Evolutionary conservation across 2,888 invertebrate genomes (phyloP), one percentile per base, ranked within the genome.

Genomic region (Synergus itoensis): DNA sequence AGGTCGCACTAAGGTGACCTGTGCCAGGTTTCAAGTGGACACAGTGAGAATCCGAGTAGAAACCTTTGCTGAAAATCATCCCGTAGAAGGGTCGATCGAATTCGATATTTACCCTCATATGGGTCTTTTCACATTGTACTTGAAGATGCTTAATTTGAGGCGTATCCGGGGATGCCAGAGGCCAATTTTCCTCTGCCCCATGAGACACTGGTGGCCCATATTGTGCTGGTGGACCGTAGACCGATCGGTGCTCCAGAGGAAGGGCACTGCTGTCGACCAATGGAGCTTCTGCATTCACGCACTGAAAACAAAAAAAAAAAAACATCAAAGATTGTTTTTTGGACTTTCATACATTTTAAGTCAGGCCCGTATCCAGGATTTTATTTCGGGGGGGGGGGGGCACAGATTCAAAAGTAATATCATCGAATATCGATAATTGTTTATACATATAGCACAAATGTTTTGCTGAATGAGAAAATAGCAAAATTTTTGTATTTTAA

Each of bases 71-170:
- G 93, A 98, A 98, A 90, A 98, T 98, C 97, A 98, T 98, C 45
- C 98, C 98, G 92, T 98, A 98, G 93, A 98, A 98, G 16, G 98
- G 98, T 73, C 98, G 94, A 92, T 98, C 98, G 93, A 98, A 98
- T 92, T 98, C 98, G 88, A 98, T 97, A 92, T 98, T 98, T 79
- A 98, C 98, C 77, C 98, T 94, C 98, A 98, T 98, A 92, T 98
- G 97, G 73, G 98, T 98, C 92, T 98, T 98, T 93, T 98, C 98
- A 93, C 98, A 98, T 92, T 98, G 98, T 86, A 98, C 98, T 93
- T 98, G 97, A 83, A 98, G 93, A 90, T 97, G 97, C 93, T 98
- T 98, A 89, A 98, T 98, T 93, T 98, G 97, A 0, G 98, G 98
- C 93, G 97, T 97, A 90, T 98, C 98, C 28, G 97, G 96, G 69